A percentile compares a stretch with the other conserved stretches of the same genome.
Conservation (phyloP, 2,888 invertebrate species). For the Coenonympha arcania region DNA sequence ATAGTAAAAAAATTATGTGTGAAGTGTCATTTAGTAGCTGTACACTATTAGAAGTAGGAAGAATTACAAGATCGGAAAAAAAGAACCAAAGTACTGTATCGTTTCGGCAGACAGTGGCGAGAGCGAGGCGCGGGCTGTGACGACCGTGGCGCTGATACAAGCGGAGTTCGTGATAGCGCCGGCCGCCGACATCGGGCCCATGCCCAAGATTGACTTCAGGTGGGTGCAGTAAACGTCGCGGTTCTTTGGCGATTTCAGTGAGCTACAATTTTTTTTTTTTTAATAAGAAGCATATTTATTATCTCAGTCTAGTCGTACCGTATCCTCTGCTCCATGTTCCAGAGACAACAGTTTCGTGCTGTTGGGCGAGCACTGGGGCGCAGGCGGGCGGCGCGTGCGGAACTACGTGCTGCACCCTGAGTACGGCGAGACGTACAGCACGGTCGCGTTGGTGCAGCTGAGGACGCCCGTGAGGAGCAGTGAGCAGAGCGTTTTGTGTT, state of each 20-base stretch:
- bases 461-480: slow-evolving; percentile 37
- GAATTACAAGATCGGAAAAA: no score
- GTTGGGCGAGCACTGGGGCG: no score
- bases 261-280: no score
- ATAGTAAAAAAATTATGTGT: no score
- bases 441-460: slow-evolving; percentile 51
- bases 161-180: slow-evolving; percentile 47
- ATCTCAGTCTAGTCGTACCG: no score
- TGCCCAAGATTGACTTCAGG: slow-evolving; percentile 54
- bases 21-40: no score
- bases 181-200: slow-evolving; percentile 53
- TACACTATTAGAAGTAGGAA: no score
- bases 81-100: not conserved
- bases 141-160: slow-evolving; percentile 50
- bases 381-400: slow-evolving; percentile 46
- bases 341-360: slow-evolving; percentile 27
- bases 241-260: no score
- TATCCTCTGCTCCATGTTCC: no score
- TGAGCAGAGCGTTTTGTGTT: no score
- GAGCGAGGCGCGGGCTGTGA: slow-evolving; percentile 44
- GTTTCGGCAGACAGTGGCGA: slow-evolving; percentile 32
- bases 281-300: no score
- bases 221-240: no score
- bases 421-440: slow-evolving; percentile 48
- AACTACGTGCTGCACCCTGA: slow-evolving; percentile 55